Evolutionary conservation across 23 tunicate genomes (phyloP).

Genomic region (Halocynthia roretzi): DNA sequence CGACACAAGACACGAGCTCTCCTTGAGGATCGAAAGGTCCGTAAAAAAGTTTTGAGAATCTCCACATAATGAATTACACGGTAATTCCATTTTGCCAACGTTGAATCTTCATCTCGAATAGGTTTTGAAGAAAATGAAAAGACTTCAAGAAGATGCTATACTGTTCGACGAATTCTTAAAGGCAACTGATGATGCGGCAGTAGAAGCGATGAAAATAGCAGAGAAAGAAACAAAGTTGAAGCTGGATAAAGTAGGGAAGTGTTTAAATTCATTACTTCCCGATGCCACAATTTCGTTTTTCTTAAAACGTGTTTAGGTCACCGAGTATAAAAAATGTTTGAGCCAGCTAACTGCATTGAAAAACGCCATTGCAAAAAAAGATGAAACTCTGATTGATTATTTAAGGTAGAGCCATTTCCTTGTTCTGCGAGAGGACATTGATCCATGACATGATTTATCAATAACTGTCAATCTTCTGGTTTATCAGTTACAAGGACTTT

Average conservation of each 20-base stretch:
- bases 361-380: conserved; percentile 44
- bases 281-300: neutral
- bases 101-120: neutral
- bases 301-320: conserved; percentile 12
- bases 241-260: conserved; percentile 31
- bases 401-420: conserved; percentile 20
- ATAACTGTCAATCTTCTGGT: neutral
- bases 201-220: conserved; percentile 53
- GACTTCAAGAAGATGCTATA: conserved; percentile 54
- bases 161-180: conserved; percentile 69
- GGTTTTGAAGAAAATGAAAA: conserved; percentile 27
- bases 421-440: too few species aligned
- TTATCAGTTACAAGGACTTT: conserved; percentile 39
- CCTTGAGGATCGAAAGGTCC: conserved; percentile 38
- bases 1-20: conserved; percentile 21
- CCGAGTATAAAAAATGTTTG: conserved; percentile 31
- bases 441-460: neutral
- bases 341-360: conserved; percentile 16
- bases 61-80: neutral
- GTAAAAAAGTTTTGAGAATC: neutral
- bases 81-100: neutral
- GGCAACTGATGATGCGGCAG: conserved; percentile 62
- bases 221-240: conserved; percentile 60
- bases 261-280: neutral
- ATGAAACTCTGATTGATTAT: conserved; percentile 51